These are phyloP conservation scores for human (Homo sapiens) DNA, from an alignment of 2,113 vertebrate species.

Conservation along the genomic window GRCh38 chr2:68159001-68159500, in stretches of 20 bases:
- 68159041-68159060: not conserved
- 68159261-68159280: accelerated
- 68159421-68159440: too few relatives aligned
- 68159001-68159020: not conserved
- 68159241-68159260: too few relatives aligned
- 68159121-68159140: not conserved
- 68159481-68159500: too few relatives aligned
- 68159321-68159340: too few relatives aligned
- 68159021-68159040: not conserved
- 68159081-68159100: not conserved
- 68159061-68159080: not conserved
- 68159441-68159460: too few relatives aligned
- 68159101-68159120: not conserved
- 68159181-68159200: not conserved
- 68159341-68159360: too few relatives aligned
- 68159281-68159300: too few relatives aligned
- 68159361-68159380: too few relatives aligned
- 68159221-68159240: not conserved
- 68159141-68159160: not conserved
- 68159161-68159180: not conserved
- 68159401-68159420: too few relatives aligned
- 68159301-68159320: too few relatives aligned
- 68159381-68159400: too few relatives aligned
- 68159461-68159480: too few relatives aligned
- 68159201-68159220: not conserved